phyloP scores from a whole-genome alignment of 2,888 invertebrate genomes.

The Sinelater perroti region DNA sequence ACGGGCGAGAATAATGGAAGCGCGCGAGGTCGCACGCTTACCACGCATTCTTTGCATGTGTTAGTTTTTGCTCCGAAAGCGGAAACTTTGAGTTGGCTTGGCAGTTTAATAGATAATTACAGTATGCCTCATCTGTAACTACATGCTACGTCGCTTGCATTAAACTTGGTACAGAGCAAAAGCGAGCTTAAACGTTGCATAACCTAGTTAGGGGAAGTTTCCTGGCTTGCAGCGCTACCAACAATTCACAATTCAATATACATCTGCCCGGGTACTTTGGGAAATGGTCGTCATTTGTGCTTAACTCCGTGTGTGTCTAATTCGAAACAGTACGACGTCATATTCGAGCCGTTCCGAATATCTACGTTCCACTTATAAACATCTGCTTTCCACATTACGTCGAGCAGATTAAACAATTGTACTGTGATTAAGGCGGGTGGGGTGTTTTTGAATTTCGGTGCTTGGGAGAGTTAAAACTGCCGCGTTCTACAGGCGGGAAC shows the following conservation, averaged over 20 bases:
- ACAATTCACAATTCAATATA: constrained; percentile 37
- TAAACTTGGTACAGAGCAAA: constrained; percentile 23
- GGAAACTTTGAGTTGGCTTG: neutral
- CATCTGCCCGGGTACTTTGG: constrained; percentile 23
- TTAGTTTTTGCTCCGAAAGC: constrained; percentile 14
- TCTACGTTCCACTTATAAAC: too few relatives aligned
- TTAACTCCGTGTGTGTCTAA: constrained; percentile 16
- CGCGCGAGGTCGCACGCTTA: neutral
- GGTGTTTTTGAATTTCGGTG: too few relatives aligned
- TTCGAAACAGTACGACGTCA: too few relatives aligned
- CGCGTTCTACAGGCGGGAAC: too few relatives aligned
- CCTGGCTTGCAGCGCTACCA: constrained; percentile 26
- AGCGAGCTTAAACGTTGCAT: constrained; percentile 27
- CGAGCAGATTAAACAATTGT: too few relatives aligned
- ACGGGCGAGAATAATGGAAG: constrained; percentile 12
- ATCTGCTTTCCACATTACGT: too few relatives aligned
- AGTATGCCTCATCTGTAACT: constrained; percentile 23
- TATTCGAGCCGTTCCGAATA: too few relatives aligned
- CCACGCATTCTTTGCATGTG: constrained; percentile 3
- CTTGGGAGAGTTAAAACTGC: too few relatives aligned
- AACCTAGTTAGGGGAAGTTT: constrained; percentile 32
- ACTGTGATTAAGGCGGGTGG: too few relatives aligned
- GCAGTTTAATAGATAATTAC: constrained; percentile 27
- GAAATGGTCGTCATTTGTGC: constrained; percentile 27
- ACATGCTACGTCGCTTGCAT: constrained; percentile 20